Base-by-base conservation (phyloP, 2,888 invertebrate genomes). In the Caenorhabditis panamensis region DNA sequence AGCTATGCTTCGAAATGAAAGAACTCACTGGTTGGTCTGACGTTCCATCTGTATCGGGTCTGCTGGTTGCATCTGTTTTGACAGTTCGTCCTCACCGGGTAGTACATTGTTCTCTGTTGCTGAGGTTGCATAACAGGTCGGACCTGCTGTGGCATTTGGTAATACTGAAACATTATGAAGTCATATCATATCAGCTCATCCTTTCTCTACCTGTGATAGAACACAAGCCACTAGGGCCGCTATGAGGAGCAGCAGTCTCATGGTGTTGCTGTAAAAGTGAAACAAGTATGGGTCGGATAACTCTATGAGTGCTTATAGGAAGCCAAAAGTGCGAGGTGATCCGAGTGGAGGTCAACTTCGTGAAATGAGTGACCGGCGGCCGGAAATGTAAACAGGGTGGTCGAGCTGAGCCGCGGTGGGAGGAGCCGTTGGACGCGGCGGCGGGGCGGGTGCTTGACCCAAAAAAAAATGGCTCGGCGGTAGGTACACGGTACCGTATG, bases 81-180 rank as follows among this genome's bases (percentile, higher is more conserved):
- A 31, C 89, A 89, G 66, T 89, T 89, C 3, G 88, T 89, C 59
- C 89, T 80, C 36, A 89, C 85, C 20, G 89, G 89, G 59, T 89
- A 89, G 73, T 85, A 89, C 66, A 84, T 79, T n/a, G 71, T 68
- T 61, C 83, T 75, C 56, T 82, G 83, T 49, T 82, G 79, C 18
- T 72, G 75, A n/a, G 73, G 79, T 31, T 80, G 75, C 58, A 69
- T 58, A 2, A 80, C 75, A 56, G 76, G 76, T 11, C 71, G 58
- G 1, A 66, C 47, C 47, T 69, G 79, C 58, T 67, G 75, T 54
- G 59, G 81, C 31, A 67, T 56, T 20, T 49, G 28, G 49, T 77
- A 76, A 18, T 76, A 72, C 81, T 81, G 31, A 53, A 81, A 54
- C 13, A 3, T 9, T 1, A 11, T 13, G 13, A 58, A 18, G 20